Evolutionary conservation across 2,797 vertebrate genomes (phyloP).

Genomic region (Leptodactylus fallax): DNA sequence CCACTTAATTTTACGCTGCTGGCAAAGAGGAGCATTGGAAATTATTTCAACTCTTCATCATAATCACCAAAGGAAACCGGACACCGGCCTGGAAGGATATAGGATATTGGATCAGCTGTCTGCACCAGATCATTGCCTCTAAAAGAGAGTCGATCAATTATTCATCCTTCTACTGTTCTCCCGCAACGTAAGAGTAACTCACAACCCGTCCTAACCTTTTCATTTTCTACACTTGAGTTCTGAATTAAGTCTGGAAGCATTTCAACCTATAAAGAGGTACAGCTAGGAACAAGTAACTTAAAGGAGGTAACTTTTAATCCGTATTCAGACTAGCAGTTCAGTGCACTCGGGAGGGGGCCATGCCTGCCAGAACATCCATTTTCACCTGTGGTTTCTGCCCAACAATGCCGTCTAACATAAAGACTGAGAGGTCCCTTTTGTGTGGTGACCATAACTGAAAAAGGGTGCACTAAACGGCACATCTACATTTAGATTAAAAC

Average conservation of each 20-base stretch:
- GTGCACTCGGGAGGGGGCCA: no score
- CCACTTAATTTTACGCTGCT: conserved; percentile 66
- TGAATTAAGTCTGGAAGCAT: conserved; percentile 36
- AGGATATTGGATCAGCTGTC: conserved; percentile 88
- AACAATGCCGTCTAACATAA: no score
- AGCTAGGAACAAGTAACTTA: background rate
- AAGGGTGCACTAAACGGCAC: no score
- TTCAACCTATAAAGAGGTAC: background rate
- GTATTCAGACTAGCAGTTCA: no score
- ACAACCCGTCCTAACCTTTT: conserved; percentile 78
- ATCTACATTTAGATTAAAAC: no score
- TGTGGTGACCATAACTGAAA: no score
- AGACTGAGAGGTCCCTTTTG: no score
- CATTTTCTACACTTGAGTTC: conserved; percentile 56
- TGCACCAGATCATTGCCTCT: conserved; percentile 86
- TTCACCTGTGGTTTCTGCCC: no score
- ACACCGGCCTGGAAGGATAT: conserved; percentile 78
- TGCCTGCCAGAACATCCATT: no score
- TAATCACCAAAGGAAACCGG: conserved; percentile 74
- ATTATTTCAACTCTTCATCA: conserved; percentile 69
- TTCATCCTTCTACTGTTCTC: conserved; percentile 83
- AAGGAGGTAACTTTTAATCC: no score
- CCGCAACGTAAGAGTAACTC: conserved; percentile 73
- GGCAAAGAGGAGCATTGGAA: conserved; percentile 62
- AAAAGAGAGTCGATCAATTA: conserved; percentile 89